Base-by-base conservation (phyloP, 2,113 vertebrate genomes). In the Ameiurus melas region DNA sequence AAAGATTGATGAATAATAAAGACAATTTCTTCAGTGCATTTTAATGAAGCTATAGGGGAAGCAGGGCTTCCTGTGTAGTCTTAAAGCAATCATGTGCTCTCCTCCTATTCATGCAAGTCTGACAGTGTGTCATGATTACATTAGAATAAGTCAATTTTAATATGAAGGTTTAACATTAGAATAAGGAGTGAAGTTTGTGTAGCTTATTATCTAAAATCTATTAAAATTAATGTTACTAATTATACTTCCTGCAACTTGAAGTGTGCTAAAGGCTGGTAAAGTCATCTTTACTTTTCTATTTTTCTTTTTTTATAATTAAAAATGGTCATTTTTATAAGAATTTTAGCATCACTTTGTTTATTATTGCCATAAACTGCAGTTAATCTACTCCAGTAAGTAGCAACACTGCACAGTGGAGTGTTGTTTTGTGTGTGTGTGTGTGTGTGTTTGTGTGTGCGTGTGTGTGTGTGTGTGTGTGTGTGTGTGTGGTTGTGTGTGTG, bases 401-500 rank as follows among this genome's bases (percentile, higher is more conserved):
- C 68, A 70, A 33, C 30, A 20, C 1, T 70, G 30, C 13, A 33
- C 30, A 70, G 22, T 51, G 9, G n/a, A n/a, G n/a, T n/a, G n/a
- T n/a, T n/a, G 0, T 33, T 4, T 57, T 30, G 9, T 51, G 1
- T 51, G 8, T 51, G 1, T 51, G 47, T 51, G 47, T 51, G 47
- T 51, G 47, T 51, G 47, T 51, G 47, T 51, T 8, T 51, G 47
- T 51, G 47, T 51, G 47, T 51, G 47, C 77, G 27, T 83, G 87
- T 25, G 55, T 93, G 85, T 90, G 85, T 83, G 51, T 36, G 10
- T 51, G 53, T 78, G 17, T 47, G 66, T 81, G 77, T 85, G 85
- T 51, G 85, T 25, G 60, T 93, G 79, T 58, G 86, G 20, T 55
- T 93, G 85, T 90, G 85, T 83, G 51, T 36, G 10, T 64, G 91